These are phyloP conservation scores for Peribatodes rhomboidaria DNA, from an alignment of 2,888 invertebrate species.

Conservation along the genomic window DNA sequence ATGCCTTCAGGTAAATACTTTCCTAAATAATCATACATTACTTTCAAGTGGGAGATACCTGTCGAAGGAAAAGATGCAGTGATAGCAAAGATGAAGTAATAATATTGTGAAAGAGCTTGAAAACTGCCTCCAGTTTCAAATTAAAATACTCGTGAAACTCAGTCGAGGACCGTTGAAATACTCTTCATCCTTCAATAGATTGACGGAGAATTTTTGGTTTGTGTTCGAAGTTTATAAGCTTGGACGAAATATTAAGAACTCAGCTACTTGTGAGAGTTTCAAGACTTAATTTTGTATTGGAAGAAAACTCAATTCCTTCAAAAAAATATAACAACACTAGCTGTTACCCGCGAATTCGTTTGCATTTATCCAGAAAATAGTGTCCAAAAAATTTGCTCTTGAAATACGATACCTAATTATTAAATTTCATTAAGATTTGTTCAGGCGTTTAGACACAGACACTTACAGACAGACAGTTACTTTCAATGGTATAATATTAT, in stretches of 20 bases:
- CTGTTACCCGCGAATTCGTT: no score
- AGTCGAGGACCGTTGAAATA: not conserved
- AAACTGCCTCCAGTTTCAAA: constrained; percentile 10
- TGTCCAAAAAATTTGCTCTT: no score
- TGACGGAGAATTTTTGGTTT: not conserved
- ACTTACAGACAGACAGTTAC: no score
- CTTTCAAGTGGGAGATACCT: constrained; percentile 20
- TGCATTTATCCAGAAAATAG: no score
- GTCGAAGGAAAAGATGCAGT: constrained; percentile 18
- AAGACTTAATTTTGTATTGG: no score
- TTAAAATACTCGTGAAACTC: constrained; percentile 5
- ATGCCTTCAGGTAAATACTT: not conserved
- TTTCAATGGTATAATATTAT: no score
- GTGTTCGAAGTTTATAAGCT: not conserved
- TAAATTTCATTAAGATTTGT: no score
- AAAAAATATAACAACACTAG: no score
- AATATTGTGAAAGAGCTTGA: constrained; percentile 33
- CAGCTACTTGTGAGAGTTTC: no score
- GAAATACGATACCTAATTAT: no score
- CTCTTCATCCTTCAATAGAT: constrained; percentile 11
- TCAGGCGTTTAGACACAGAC: no score
- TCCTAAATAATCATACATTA: constrained; percentile 5
- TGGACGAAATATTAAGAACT: not conserved
- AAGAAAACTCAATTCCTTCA: no score
- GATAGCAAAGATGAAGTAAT: constrained; percentile 25